Evolutionary conservation across 2,888 invertebrate genomes (phyloP).

Genomic region (Xylophagus ater): DNA sequence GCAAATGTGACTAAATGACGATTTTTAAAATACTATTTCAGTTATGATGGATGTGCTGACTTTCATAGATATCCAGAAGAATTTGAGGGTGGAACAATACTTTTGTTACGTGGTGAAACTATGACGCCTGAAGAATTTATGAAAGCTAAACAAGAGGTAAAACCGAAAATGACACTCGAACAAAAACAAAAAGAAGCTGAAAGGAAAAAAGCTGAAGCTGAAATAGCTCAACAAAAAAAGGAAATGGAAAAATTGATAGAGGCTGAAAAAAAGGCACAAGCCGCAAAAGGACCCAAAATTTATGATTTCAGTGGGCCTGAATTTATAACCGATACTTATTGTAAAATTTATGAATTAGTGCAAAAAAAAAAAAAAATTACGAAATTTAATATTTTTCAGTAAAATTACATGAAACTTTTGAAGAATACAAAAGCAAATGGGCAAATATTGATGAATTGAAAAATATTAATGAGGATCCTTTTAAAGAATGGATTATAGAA

Average conservation of each 20-base stretch:
- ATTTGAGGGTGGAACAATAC: slow-evolving; percentile 41
- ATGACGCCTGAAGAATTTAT: slow-evolving; percentile 37
- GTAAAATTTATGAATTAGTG: slow-evolving; percentile 18
- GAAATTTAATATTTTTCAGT: slow-evolving; percentile 3
- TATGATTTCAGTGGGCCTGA: slow-evolving; percentile 10
- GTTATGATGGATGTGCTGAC: slow-evolving; percentile 26
- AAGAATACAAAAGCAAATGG: slow-evolving; percentile 31
- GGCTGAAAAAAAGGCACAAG: slow-evolving; percentile 17
- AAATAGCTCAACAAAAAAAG: slow-evolving; percentile 23
- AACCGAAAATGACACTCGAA: slow-evolving; percentile 25
- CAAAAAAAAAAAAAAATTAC: slow-evolving; percentile 7
- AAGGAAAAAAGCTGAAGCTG: slow-evolving; percentile 21
- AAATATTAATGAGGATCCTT: slow-evolving; percentile 29
- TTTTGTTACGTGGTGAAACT: slow-evolving; percentile 40
- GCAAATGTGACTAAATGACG: no score
- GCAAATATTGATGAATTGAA: slow-evolving; percentile 31
- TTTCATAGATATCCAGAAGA: slow-evolving; percentile 44
- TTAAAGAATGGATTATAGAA: slow-evolving; percentile 34
- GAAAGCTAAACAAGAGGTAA: slow-evolving; percentile 21
- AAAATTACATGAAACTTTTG: slow-evolving; percentile 25
- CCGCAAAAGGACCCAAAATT: slow-evolving; percentile 24
- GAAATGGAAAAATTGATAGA: slow-evolving; percentile 7
- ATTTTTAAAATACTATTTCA: slow-evolving; percentile 16
- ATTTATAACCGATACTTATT: slow-evolving; percentile 7
- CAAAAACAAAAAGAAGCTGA: slow-evolving; percentile 28